phyloP scores from a whole-genome alignment of 1,140 invertebrate species.

The Drosophila simulans region DNA sequence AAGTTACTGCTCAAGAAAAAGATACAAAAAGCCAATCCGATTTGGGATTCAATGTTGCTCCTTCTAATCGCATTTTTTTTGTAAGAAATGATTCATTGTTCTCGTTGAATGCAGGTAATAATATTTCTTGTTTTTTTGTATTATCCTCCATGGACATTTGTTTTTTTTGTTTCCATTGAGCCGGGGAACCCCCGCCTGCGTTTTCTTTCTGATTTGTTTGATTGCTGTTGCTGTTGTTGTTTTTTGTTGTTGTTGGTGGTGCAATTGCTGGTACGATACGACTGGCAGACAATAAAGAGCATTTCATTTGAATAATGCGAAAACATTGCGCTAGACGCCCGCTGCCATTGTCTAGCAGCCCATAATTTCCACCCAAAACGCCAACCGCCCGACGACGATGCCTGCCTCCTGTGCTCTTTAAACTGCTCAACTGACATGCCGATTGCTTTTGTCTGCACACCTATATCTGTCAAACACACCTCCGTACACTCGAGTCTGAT shows the following conservation, averaged over 20 bases:
- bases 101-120: constrained; percentile 57
- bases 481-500: constrained; percentile 32
- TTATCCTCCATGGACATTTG: not conserved
- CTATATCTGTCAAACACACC: constrained; percentile 22
- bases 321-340: constrained; percentile 64
- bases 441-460: constrained; percentile 36
- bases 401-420: constrained; percentile 10
- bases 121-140: constrained; percentile 9
- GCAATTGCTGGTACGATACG: constrained; percentile 1
- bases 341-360: constrained; percentile 24
- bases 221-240: constrained; percentile 27
- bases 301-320: constrained; percentile 78
- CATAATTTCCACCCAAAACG: constrained; percentile 11
- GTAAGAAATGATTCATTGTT: constrained; percentile 58
- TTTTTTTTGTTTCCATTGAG: constrained; percentile 16
- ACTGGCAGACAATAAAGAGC: constrained; percentile 69
- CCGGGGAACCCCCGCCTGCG: not conserved
- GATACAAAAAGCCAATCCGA: not conserved
- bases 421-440: constrained; percentile 38
- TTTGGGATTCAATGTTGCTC: not conserved
- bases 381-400: not conserved
- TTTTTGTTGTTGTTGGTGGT: constrained; percentile 5
- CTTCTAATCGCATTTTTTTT: constrained; percentile 6
- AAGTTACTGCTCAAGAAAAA: no score
- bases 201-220: constrained; percentile 17